Evolutionary conservation across 1,140 invertebrate species (phyloP).

Genomic region (Drosophila serrata): DNA sequence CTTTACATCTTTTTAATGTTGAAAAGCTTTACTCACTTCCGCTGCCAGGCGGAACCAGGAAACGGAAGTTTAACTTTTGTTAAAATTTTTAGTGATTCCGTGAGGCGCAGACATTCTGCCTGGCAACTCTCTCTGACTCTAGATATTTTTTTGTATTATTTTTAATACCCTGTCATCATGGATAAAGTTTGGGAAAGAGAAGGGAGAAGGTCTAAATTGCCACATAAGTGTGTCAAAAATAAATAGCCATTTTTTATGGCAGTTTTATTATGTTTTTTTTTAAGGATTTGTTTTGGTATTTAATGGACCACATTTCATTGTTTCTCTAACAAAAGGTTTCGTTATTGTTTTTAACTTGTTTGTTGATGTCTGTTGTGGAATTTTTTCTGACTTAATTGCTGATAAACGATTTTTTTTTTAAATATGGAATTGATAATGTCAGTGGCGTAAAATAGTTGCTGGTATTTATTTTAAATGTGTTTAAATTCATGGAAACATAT

Average conservation of each 20-base stretch:
- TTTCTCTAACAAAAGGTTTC: slow-evolving; percentile 15
- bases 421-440: background rate
- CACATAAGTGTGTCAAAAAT: slow-evolving; percentile 4
- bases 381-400: slow-evolving; percentile 1
- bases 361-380: background rate
- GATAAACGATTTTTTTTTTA: background rate
- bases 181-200: background rate
- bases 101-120: slow-evolving; percentile 63
- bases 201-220: background rate
- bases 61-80: slow-evolving; percentile 83
- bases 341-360: slow-evolving; percentile 10
- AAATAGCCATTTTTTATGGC: background rate
- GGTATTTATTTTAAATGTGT: background rate
- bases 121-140: slow-evolving; percentile 9
- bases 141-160: slow-evolving; percentile 1
- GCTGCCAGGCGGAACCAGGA: slow-evolving; percentile 67
- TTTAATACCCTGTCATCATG: slow-evolving; percentile 17
- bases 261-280: background rate
- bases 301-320: slow-evolving; percentile 5
- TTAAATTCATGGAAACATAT: background rate
- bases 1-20: slow-evolving; percentile 84
- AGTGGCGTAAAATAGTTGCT: background rate
- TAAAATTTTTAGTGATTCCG: slow-evolving; percentile 82
- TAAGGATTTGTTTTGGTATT: background rate
- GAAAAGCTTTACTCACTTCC: slow-evolving; percentile 83